Evolutionary conservation across 2,797 vertebrate species (phyloP).

Genomic region (Tinamus major): DNA sequence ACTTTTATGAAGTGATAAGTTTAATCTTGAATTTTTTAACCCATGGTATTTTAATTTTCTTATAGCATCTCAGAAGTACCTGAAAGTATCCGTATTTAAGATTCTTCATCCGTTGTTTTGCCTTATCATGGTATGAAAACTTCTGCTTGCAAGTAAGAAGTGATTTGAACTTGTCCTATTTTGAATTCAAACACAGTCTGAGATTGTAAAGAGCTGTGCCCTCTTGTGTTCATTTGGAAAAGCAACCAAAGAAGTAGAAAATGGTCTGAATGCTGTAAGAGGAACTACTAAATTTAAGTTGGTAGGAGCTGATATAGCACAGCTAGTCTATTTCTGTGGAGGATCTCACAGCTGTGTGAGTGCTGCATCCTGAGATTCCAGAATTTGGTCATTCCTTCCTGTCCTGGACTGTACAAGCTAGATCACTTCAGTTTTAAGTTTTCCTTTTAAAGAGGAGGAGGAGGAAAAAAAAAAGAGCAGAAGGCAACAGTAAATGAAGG

Average conservation of each 20-base stretch:
- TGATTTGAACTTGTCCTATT: not conserved
- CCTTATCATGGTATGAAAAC: not conserved
- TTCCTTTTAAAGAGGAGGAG: not conserved
- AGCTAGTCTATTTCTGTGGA: not conserved
- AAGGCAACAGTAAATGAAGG: not conserved
- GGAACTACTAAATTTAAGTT: not conserved
- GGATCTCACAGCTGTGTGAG: not conserved
- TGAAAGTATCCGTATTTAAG: not conserved
- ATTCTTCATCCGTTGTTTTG: not conserved
- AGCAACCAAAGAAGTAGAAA: not conserved
- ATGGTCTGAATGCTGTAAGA: not conserved
- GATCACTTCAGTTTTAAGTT: not conserved
- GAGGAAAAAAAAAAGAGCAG: not conserved
- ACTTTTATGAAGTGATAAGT: not conserved
- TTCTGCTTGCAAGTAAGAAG: not conserved
- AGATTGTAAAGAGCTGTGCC: slow-evolving; percentile 60
- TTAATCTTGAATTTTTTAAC: not conserved
- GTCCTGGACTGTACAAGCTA: not conserved
- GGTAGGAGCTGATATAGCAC: not conserved
- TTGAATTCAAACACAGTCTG: not conserved
- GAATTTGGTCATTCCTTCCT: not conserved
- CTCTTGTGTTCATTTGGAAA: slow-evolving; percentile 74
- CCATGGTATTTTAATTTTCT: not conserved
- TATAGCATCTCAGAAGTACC: not conserved
- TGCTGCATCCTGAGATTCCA: fast-evolving